Base-by-base conservation (phyloP, 2,113 vertebrate species). In the Hemicordylus capensis region DNA sequence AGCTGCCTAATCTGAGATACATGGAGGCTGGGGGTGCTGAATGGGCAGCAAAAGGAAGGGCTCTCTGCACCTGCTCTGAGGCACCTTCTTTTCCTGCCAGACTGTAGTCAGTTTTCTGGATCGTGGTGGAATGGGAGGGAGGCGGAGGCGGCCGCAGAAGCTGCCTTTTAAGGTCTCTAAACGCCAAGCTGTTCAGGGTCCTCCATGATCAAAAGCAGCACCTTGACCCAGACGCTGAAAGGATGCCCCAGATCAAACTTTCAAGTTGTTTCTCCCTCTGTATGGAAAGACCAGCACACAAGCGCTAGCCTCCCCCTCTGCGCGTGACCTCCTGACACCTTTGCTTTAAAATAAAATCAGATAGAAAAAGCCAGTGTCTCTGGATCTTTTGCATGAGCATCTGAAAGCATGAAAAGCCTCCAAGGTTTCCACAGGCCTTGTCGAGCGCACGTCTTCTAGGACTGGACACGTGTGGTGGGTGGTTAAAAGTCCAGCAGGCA, bases 361-460 rank as follows among this genome's bases (percentile, higher is more conserved):
- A n/a, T n/a, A n/a, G n/a, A 76, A 73, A 54, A 80, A 24, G 3
- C 17, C 66, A 63, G 10, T 31, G 31, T 58, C 77, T 77, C 56
- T 26, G 74, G 51, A 22, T 48, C 72, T 37, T n/a, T 26, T 12
- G 1, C 56, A 20, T 28, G 76, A 59, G 64, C 28, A 73, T 63
- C 51, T 31, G 63, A n/a, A 31, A 48, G 24, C 26, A 59, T 64
- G 31, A 4, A n/a, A 31, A 64, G n/a, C 64, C 56, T 83, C 66
- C 11, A 5, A 46, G 70, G 46, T 51, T 74, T 66, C 56, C 26
- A 4, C 42, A 48, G 1, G 0, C 1, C 0, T 0, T 28, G 34
- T 42, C 70, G 44, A 31, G 58, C 66, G 39, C 0, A n/a, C 61
- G 63, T 75, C 58, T 69, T 56, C 54, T 37, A 58, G 61, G 76